Percentiles rank a stretch among this genome's conserved stretches.
Evolutionary conservation across 2,113 vertebrate genomes (phyloP).

Genomic region (Chionodraco myersi): DNA sequence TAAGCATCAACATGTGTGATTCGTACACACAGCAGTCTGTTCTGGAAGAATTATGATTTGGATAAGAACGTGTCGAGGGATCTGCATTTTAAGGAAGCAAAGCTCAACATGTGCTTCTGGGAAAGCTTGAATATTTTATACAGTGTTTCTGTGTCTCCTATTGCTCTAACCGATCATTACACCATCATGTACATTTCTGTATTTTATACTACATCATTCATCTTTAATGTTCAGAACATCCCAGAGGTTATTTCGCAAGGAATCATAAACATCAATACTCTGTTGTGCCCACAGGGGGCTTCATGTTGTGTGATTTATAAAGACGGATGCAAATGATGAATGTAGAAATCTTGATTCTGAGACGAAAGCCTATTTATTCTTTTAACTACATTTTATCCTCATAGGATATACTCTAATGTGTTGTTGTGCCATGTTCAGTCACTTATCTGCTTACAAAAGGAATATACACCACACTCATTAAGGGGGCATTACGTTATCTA

Average conservation of each 20-base stretch:
- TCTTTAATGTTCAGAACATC: slow-evolving; percentile 18
- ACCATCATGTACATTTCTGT: slow-evolving; percentile 6
- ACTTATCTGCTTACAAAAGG: slow-evolving; percentile 18
- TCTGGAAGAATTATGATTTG: slow-evolving; percentile 20
- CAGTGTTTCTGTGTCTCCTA: neutral
- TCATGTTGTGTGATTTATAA: neutral
- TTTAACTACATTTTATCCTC: neutral
- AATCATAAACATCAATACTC: neutral
- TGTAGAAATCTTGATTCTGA: neutral
- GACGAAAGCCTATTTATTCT: too few species aligned
- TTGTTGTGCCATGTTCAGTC: neutral
- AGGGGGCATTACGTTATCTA: slow-evolving; percentile 24
- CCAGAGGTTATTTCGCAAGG: neutral
- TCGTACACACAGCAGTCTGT: slow-evolving; percentile 22
- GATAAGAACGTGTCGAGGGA: slow-evolving; percentile 15
- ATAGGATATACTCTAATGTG: neutral
- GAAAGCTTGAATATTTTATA: slow-evolving; percentile 38
- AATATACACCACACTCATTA: slow-evolving; percentile 3
- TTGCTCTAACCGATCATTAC: slow-evolving; percentile 6
- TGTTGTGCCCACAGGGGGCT: neutral
- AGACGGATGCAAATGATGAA: neutral
- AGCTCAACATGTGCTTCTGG: slow-evolving; percentile 8
- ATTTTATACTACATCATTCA: slow-evolving; percentile 9
- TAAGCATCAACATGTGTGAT: slow-evolving; percentile 25
- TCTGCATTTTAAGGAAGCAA: slow-evolving; percentile 20